These are phyloP conservation scores for Morone saxatilis DNA, from an alignment of 2,113 vertebrate genomes.

Conservation along the genomic window DNA sequence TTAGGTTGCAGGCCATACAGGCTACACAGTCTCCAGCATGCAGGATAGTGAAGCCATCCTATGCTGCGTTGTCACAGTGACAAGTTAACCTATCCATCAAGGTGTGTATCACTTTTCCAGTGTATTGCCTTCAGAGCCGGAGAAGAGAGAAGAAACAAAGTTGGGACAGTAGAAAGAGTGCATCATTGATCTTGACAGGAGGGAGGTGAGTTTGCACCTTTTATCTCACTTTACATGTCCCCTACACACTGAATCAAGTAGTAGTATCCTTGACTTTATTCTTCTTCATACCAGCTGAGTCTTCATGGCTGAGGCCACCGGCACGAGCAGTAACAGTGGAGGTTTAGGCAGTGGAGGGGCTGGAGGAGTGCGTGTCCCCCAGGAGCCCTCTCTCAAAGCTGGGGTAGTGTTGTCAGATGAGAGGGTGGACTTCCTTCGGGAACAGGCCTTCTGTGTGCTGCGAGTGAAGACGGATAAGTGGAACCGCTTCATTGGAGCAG, in stretches of 20 bases:
- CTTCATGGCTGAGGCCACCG: conserved; percentile 68
- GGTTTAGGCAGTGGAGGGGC: conserved; percentile 43
- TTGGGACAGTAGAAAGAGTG: neutral
- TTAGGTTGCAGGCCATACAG: conserved; percentile 63
- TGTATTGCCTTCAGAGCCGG: neutral
- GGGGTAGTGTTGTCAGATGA: conserved; percentile 81
- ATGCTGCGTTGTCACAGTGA: conserved; percentile 32
- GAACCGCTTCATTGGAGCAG: conserved; percentile 86
- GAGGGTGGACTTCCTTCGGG: conserved; percentile 85
- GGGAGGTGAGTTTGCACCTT: conserved; percentile 34
- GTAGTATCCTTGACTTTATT: neutral
- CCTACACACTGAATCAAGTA: neutral
- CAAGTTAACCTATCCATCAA: conserved; percentile 22
- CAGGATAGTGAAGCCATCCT: conserved; percentile 28
- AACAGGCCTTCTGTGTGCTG: conserved; percentile 84
- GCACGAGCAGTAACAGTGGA: conserved; percentile 41
- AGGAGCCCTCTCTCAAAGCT: conserved; percentile 75
- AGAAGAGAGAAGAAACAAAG: conserved; percentile 24
- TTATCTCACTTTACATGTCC: conserved; percentile 17
- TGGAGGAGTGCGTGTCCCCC: conserved; percentile 58
- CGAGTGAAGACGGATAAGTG: conserved; percentile 87
- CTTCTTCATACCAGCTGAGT: conserved; percentile 1
- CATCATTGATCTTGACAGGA: neutral
- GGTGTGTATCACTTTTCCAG: conserved; percentile 64
- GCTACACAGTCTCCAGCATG: conserved; percentile 26